Evolutionary conservation across 2,888 invertebrate genomes (phyloP).

Genomic region (Brenthis ino): DNA sequence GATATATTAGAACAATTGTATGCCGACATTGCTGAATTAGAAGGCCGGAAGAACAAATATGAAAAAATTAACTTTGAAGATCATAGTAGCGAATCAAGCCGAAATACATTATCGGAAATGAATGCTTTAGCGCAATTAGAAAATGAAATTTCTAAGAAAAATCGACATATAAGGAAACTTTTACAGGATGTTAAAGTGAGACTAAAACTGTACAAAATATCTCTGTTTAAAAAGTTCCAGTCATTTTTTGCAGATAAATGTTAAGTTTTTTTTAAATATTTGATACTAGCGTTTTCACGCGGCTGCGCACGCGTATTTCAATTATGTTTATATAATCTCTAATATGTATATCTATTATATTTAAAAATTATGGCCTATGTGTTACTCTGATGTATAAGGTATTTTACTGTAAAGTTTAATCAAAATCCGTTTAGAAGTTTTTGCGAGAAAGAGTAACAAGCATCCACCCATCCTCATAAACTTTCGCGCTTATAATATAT

Average conservation of each 20-base stretch:
- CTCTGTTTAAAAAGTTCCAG: not conserved
- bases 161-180: slow-evolving; percentile 89
- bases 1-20: slow-evolving; percentile 68
- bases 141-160: slow-evolving; percentile 85
- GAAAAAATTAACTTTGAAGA: slow-evolving; percentile 52
- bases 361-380: too few relatives aligned
- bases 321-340: too few relatives aligned
- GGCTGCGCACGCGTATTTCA: too few relatives aligned
- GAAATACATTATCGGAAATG: slow-evolving; percentile 71
- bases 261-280: not conserved
- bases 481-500: not conserved
- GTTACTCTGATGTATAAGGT: too few relatives aligned
- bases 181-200: slow-evolving; percentile 88
- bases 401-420: too few relatives aligned
- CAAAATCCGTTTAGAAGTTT: too few relatives aligned
- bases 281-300: not conserved
- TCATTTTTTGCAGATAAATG: not conserved
- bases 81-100: slow-evolving; percentile 71
- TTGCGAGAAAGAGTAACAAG: too few relatives aligned
- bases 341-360: too few relatives aligned
- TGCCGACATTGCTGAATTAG: slow-evolving; percentile 66
- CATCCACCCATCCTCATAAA: too few relatives aligned
- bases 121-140: slow-evolving; percentile 70
- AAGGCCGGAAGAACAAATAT: slow-evolving; percentile 58
- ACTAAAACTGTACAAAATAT: not conserved